Base-by-base conservation (phyloP, 2,113 vertebrate species). In the Macquaria australasica region DNA sequence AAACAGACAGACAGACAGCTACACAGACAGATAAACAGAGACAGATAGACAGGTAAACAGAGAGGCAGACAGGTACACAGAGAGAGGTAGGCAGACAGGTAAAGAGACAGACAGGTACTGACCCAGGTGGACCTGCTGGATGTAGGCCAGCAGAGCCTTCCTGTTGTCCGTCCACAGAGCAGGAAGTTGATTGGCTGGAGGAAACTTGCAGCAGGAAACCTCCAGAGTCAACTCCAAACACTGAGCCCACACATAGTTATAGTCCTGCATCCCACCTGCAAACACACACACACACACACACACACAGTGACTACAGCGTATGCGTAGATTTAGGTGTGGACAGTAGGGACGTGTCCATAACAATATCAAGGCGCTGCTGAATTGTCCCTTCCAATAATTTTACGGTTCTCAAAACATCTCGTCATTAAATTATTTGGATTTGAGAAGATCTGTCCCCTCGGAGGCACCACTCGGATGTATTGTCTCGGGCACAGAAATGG, bases 251-350 rank as follows among this genome's bases (percentile, higher is more conserved):
- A 99, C 64, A 0, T 99, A 99, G 94, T 98, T 99, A 89, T 97
- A 99, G 92, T 99, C 98, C 94, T 99, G 98, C 98, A 99, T 99
- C 70, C 98, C 98, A 88, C 98, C 98, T 99, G 88, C 73, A 71
- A 20, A 88, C 50, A 84, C 72, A n/a, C 64, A 84, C 18, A 73
- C 39, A 73, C 3, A 72, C 62, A 88, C 37, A 77, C 78, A 77
- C 48, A 74, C 73, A 74, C 58, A 79, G 43, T 43, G 43, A 43
- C 43, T 43, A 43, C 3, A 11, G 11, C 43, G 1, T 45, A 45
- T 12, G 43, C 11, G 11, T 45, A 45, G 43, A 45, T 45, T 12
- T 12, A 11, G 43, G 10, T 10, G 10, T 43, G 41, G 43, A 45
- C 43, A 45, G 43, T 45, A 11, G 43, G 43, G 43, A 45, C 3